These are phyloP conservation scores for Caenorhabditis afra DNA, from an alignment of 2,888 invertebrate genomes.

Conservation along the genomic window DNA sequence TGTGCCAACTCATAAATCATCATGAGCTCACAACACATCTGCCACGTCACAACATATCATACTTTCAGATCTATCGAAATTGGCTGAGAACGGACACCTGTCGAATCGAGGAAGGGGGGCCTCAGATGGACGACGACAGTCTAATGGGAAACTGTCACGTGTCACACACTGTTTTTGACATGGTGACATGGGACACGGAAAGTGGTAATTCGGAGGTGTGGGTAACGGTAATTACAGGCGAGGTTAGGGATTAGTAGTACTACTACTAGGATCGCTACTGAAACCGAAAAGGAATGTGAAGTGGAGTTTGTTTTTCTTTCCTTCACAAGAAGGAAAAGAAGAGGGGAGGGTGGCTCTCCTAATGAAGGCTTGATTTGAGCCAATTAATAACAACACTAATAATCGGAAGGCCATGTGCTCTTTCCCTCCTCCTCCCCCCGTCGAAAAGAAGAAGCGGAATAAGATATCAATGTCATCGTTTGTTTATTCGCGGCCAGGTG, in stretches of 20 bases:
- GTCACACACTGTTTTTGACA: slow-evolving; percentile 13
- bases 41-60: slow-evolving; percentile 26
- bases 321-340: slow-evolving; percentile 3
- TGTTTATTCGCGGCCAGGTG: slow-evolving; percentile 46
- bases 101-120: too few relatives aligned
- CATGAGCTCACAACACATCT: too few relatives aligned
- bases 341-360: slow-evolving; percentile 1
- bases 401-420: slow-evolving; percentile 44
- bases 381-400: slow-evolving; percentile 42
- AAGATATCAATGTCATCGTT: slow-evolving; percentile 38
- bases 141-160: too few relatives aligned
- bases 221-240: too few relatives aligned
- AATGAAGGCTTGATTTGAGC: slow-evolving; percentile 36
- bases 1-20: slow-evolving; percentile 28
- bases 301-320: slow-evolving; percentile 14
- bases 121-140: too few relatives aligned
- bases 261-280: too few relatives aligned
- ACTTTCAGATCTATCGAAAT: not conserved
- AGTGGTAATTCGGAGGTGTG: too few relatives aligned
- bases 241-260: too few relatives aligned
- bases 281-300: slow-evolving; percentile 1
- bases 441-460: not conserved
- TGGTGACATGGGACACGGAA: too few relatives aligned
- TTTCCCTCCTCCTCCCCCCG: not conserved
- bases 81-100: too few relatives aligned